These are phyloP conservation scores for Melieria omissa DNA, from an alignment of 2,888 invertebrate species.

Conservation along the genomic window DNA sequence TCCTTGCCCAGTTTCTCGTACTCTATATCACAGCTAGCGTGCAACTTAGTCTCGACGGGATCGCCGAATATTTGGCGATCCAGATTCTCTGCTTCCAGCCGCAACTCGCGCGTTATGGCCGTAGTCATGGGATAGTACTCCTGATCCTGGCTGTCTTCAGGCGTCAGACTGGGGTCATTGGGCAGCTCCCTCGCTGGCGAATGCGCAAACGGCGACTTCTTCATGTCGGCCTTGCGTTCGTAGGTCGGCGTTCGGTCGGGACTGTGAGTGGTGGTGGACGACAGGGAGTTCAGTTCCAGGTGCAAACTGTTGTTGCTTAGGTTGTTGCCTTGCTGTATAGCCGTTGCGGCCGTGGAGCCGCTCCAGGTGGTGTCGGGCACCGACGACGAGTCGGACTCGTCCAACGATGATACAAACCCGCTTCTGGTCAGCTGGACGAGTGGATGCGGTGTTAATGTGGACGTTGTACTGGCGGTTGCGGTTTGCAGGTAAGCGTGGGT, in stretches of 20 bases:
- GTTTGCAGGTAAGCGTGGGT: slow-evolving; percentile 36
- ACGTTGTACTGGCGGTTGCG: slow-evolving; percentile 40
- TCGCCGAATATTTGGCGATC: slow-evolving; percentile 85
- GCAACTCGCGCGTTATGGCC: slow-evolving; percentile 84
- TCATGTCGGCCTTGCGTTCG: slow-evolving; percentile 52
- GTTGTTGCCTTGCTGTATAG: slow-evolving; percentile 59
- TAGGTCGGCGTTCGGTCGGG: slow-evolving; percentile 45
- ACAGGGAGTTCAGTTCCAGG: slow-evolving; percentile 53
- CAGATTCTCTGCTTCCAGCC: slow-evolving; percentile 83
- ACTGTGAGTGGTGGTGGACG: slow-evolving; percentile 43
- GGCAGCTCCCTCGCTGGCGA: slow-evolving; percentile 17
- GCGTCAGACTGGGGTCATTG: slow-evolving; percentile 71
- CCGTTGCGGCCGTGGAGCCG: slow-evolving; percentile 60
- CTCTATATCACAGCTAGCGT: slow-evolving; percentile 53
- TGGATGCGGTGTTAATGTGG: slow-evolving; percentile 53
- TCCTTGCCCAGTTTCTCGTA: slow-evolving; percentile 65
- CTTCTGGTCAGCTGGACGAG: slow-evolving; percentile 68
- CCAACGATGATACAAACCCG: slow-evolving; percentile 55
- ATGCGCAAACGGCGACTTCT: slow-evolving; percentile 56
- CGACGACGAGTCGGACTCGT: slow-evolving; percentile 69
- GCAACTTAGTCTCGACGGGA: slow-evolving; percentile 43
- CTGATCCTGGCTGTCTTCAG: slow-evolving; percentile 83
- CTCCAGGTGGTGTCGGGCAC: slow-evolving; percentile 63
- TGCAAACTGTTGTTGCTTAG: slow-evolving; percentile 58
- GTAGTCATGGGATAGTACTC: slow-evolving; percentile 90